A percentile compares a stretch with the other conserved stretches of the same genome.
phyloP scores from a whole-genome alignment of 2,797 vertebrate genomes.

The Myotis daubentonii region DNA sequence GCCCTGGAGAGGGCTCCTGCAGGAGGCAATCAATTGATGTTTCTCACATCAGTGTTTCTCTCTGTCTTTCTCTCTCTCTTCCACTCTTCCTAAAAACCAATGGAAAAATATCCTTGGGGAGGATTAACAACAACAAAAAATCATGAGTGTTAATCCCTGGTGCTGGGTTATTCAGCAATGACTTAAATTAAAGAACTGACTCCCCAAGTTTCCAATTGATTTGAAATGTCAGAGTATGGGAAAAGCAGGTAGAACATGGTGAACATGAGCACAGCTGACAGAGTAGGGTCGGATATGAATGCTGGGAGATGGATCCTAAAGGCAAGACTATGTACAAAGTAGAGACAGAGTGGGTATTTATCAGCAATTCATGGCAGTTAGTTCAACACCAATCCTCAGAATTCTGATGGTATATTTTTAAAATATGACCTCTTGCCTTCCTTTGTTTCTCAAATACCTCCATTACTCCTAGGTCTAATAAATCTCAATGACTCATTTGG shows the following conservation, averaged over 20 bases:
- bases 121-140: neutral
- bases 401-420: neutral
- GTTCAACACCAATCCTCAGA: neutral
- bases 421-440: neutral
- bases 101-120: too few species aligned
- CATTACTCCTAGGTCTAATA: neutral
- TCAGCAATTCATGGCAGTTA: neutral
- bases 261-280: neutral
- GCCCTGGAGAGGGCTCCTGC: too few species aligned
- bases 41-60: too few species aligned
- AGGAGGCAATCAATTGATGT: too few species aligned
- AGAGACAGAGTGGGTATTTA: neutral
- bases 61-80: too few species aligned
- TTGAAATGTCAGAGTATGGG: neutral
- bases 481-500: neutral
- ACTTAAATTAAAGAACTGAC: neutral
- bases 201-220: neutral
- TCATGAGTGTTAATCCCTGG: neutral
- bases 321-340: accelerated
- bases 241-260: neutral
- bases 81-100: too few species aligned
- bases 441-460: neutral
- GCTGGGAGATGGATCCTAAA: accelerated
- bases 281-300: neutral
- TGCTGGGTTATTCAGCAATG: neutral